Evolutionary conservation across 2,888 invertebrate genomes (phyloP), one percentile per base, ranked within the genome.

Genomic region (Sphecodes monilicornis): DNA sequence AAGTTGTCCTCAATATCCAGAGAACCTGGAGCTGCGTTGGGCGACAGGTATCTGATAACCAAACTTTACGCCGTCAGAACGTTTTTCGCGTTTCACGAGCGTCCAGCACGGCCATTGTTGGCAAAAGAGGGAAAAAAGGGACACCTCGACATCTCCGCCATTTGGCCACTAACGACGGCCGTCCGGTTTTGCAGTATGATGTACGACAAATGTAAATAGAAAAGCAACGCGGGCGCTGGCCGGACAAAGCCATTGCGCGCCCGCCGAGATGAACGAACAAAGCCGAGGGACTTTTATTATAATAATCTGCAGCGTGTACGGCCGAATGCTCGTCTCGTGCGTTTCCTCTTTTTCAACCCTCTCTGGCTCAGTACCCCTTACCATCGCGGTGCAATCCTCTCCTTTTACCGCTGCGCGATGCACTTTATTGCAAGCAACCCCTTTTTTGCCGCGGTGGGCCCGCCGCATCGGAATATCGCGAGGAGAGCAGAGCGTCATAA

Each of bases 281-380:
- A 86, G 89, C 85, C 78, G 81, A 76, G 81, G 75, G 88, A 92
- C 90, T 92, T 92, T 92, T 92, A 92, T 92, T 92, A 92, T 92
- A 92, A 92, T 92, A 92, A 92, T 92, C 89, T 87, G 86, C 90
- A 85, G 85, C 85, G 82, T 80, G 81, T 76, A 86, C 86, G 82
- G 80, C 87, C 84, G 82, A 89, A 90, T 80, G 82, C 81, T 80
- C 79, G 78, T 79, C 77, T 75, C 80, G 77, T 70, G 77, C 54
- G 69, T 66, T 86, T 72, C 73, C 79, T 72, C 71, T 76, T 78
- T 81, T 84, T 39, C 68, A 66, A 76, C 71, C 80, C 82, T 76
- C 86, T 74, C 69, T 64, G 77, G 46, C 75, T 87, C 83, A 72
- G 78, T 71, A 79, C 77, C 86, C 86, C 86, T 82, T 87, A 76